Evolutionary conservation across 2,888 invertebrate genomes (phyloP), one percentile per base, ranked within the genome.

Genomic region (Nowickia ferox): DNA sequence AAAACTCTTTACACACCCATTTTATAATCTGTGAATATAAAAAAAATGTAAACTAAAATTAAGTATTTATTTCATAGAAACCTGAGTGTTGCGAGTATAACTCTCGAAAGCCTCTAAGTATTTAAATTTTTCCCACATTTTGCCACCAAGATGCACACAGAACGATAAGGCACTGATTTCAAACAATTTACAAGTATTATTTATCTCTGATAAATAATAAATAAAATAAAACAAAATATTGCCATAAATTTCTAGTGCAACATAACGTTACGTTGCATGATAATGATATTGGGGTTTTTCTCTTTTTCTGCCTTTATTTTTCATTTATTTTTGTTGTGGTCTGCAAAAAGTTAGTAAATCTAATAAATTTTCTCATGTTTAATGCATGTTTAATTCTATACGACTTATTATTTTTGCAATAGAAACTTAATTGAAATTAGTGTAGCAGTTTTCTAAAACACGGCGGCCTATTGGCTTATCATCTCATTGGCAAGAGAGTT

Each of bases 251-350:
- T 48, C 44, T 53, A 19, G 48, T 55, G 72, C 48, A 61, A 57
- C 53, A 63, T 53, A 75, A 75, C 59, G 66, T 44, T 65, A 59
- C 42, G 40, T 84, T 74, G 85, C 81, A 75, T 85, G 81, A 69
- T 74, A 48, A 6, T 30, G 6, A 6, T 30, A 1, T 30, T 30
- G 2, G 30, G n/a, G n/a, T n/a, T n/a, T n/a, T n/a, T n/a, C n/a
- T n/a, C n/a, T n/a, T n/a, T n/a, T n/a, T n/a, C n/a, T n/a, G n/a
- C 30, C 0, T 30, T 55, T 51, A 57, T 68, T 68, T 61, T 11
- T 42, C 69, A 69, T 75, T 48, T 51, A 63, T 72, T 46, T 51
- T 42, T 19, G 42, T 40, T 61, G 4, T 53, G 22, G n/a, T 48
- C 57, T 46, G 11, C 66, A n/a, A 55, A 65, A 68, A 53, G 17